These are phyloP conservation scores for Anguilla pacifica DNA, from an alignment of 2,797 vertebrate genomes.

Conservation along the genomic window DNA sequence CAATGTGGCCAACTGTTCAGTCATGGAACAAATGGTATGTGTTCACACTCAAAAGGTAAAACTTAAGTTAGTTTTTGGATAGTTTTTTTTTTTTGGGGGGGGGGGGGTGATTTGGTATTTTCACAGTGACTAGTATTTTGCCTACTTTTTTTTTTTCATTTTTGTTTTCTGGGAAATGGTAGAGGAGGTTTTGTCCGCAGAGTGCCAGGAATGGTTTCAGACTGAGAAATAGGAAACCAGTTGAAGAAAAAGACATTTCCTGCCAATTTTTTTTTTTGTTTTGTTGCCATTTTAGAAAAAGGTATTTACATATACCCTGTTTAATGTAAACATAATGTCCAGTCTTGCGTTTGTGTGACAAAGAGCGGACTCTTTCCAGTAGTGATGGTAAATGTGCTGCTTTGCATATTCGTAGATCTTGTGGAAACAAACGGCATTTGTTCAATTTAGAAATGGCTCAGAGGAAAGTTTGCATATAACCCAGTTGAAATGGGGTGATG, in stretches of 20 bases:
- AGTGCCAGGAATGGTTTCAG: neutral
- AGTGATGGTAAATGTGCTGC: neutral
- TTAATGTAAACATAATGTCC: conserved; percentile 12
- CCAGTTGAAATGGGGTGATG: conserved; percentile 24
- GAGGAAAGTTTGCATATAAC: conserved; percentile 30
- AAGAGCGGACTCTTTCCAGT: neutral
- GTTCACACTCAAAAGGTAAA: neutral
- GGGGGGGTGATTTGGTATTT: too few relatives aligned
- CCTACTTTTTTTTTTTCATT: too few relatives aligned
- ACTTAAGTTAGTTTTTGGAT: conserved; percentile 36
- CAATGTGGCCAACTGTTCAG: neutral
- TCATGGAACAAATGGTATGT: neutral
- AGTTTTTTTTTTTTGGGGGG: neutral
- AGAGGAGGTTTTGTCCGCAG: neutral
- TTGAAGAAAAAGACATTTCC: neutral
- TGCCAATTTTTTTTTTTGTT: neutral
- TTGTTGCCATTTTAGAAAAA: neutral
- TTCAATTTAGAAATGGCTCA: neutral
- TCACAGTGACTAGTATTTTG: too few relatives aligned
- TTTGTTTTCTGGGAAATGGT: neutral
- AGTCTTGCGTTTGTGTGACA: neutral
- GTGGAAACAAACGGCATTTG: neutral
- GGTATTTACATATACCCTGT: conserved; percentile 28
- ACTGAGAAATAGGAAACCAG: neutral
- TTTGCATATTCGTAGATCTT: conserved; percentile 3